A percentile compares a stretch with the other conserved stretches of the same genome.
Evolutionary conservation across 64 coral and sea anemone genomes (phyloP).

Genomic region (Pocillopora damicornis): DNA sequence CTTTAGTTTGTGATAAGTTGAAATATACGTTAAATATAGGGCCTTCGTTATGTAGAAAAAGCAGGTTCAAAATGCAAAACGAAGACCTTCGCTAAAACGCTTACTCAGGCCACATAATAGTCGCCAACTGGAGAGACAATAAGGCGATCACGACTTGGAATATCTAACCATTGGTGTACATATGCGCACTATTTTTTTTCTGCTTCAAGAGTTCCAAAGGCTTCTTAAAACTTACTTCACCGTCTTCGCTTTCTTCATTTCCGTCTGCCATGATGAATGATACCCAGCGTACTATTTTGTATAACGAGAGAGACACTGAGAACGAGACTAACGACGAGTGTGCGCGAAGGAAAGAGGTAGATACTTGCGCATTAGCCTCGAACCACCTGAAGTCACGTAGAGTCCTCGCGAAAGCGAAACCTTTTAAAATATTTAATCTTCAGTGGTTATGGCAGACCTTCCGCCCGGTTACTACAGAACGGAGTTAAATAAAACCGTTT

Average conservation of each 20-base stretch:
- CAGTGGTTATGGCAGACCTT: conserved; percentile 36
- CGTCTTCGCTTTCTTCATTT: conserved; percentile 8
- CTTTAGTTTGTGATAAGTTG: no score
- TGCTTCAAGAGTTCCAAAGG: conserved; percentile 85
- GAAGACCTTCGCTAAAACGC: no score
- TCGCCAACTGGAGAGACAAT: neutral
- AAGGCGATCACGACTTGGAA: conserved; percentile 59
- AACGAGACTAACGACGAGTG: neutral
- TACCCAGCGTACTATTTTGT: conserved; percentile 6
- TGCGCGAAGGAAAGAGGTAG: no score
- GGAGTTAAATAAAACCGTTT: conserved; percentile 87
- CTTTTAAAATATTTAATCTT: neutral
- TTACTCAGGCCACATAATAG: neutral
- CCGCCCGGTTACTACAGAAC: conserved; percentile 78
- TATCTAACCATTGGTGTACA: conserved; percentile 99
- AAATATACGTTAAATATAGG: no score
- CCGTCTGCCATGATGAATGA: conserved; percentile 44
- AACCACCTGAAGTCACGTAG: no score
- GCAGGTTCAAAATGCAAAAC: no score
- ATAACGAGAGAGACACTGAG: neutral
- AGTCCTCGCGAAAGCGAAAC: neutral
- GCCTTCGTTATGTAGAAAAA: no score
- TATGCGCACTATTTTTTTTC: conserved; percentile 79
- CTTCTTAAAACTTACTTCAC: conserved; percentile 34
- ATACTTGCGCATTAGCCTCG: no score